Conservation (phyloP, 2,797 vertebrate genomes). For the Sebastes trivittatus region DNA sequence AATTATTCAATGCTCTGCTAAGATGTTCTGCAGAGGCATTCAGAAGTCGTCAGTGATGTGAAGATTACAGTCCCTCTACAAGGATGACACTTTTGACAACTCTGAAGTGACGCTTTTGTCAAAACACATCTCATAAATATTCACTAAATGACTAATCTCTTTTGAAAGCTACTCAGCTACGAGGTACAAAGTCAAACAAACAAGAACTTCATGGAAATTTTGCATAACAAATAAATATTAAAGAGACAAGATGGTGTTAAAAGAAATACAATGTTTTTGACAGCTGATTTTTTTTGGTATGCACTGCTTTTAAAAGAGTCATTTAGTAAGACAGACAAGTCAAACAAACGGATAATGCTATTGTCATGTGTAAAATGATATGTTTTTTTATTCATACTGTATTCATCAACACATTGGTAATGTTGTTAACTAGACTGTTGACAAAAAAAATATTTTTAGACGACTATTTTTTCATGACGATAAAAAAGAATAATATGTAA, state of each 20-base stretch:
- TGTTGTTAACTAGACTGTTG: not conserved
- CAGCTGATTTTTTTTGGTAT: not conserved
- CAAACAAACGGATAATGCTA: not conserved
- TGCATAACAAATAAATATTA: not conserved
- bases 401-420: not conserved
- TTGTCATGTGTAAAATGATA: not conserved
- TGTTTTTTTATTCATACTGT: not conserved
- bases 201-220: not conserved
- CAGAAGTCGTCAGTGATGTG: constrained; percentile 48
- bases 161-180: constrained; percentile 34
- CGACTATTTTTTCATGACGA: not conserved
- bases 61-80: constrained; percentile 62
- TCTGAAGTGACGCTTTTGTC: constrained; percentile 62
- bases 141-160: constrained; percentile 41
- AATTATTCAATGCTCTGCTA: constrained; percentile 48
- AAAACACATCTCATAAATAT: constrained; percentile 58
- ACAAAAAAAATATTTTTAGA: not conserved
- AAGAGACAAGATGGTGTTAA: not conserved
- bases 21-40: constrained; percentile 43
- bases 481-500: not conserved
- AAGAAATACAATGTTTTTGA: no score
- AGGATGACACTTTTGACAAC: constrained; percentile 64
- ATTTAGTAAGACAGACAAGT: not conserved
- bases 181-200: constrained; percentile 28
- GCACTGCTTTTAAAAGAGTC: not conserved